A percentile compares a stretch with the other conserved stretches of the same genome.
phyloP scores from a whole-genome alignment of 1,140 invertebrate species.

The Neodiprion virginianus region DNA sequence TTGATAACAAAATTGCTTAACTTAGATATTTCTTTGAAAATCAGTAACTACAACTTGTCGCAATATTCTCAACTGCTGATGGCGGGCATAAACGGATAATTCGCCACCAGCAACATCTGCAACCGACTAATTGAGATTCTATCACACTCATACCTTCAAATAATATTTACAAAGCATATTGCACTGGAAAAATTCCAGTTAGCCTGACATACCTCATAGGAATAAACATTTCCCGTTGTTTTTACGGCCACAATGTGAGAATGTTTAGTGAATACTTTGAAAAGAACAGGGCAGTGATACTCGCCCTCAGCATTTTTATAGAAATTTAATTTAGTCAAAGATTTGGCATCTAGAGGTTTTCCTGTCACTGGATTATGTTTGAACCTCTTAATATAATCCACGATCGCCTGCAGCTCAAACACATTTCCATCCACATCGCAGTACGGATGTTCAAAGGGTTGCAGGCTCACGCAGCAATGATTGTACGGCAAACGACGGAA shows the following conservation, averaged over 20 bases:
- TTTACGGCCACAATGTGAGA: slow-evolving; percentile 93
- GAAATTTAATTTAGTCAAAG: slow-evolving; percentile 90
- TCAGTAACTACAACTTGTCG: too few relatives aligned
- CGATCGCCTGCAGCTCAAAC: slow-evolving; percentile 87
- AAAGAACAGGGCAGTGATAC: slow-evolving; percentile 95
- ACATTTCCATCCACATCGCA: slow-evolving; percentile 88
- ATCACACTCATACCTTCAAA: too few relatives aligned
- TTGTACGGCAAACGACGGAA: slow-evolving; percentile 93
- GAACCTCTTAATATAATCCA: slow-evolving; percentile 91
- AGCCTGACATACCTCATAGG: slow-evolving; percentile 73
- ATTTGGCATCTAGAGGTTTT: slow-evolving; percentile 84
- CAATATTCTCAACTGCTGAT: too few relatives aligned
- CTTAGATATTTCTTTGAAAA: too few relatives aligned
- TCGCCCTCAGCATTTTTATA: slow-evolving; percentile 84
- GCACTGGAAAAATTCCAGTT: too few relatives aligned
- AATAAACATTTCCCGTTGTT: slow-evolving; percentile 96
- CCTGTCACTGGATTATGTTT: slow-evolving; percentile 95
- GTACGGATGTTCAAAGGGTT: slow-evolving; percentile 92
- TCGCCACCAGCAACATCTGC: too few relatives aligned
- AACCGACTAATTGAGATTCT: too few relatives aligned
- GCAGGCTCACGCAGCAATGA: slow-evolving; percentile 91
- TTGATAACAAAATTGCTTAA: too few relatives aligned
- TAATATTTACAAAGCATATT: too few relatives aligned
- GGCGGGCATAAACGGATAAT: too few relatives aligned
- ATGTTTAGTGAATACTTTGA: slow-evolving; percentile 94